These are phyloP conservation scores for Drosophila leontia DNA, from an alignment of 1,140 invertebrate genomes.

Conservation along the genomic window DNA sequence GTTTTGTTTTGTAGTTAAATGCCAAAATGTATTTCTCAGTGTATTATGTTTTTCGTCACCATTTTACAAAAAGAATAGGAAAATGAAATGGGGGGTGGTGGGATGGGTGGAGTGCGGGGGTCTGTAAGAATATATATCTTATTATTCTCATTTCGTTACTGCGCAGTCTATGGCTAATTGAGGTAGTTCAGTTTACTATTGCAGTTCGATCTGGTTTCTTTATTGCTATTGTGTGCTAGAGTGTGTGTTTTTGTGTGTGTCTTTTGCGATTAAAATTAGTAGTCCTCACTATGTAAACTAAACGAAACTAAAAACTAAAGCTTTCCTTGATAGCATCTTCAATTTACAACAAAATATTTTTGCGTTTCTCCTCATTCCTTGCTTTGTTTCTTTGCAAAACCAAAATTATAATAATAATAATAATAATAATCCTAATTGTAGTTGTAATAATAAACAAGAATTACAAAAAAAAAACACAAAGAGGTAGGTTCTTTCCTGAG, in stretches of 20 bases:
- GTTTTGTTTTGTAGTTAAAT: slow-evolving; percentile 26
- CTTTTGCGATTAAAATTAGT: slow-evolving; percentile 40
- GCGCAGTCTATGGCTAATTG: slow-evolving; percentile 81
- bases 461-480: slow-evolving; percentile 46
- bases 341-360: slow-evolving; percentile 53
- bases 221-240: slow-evolving; percentile 58
- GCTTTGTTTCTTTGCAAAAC: slow-evolving; percentile 37
- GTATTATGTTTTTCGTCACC: slow-evolving; percentile 52
- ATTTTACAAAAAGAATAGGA: slow-evolving; percentile 68
- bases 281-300: slow-evolving; percentile 35
- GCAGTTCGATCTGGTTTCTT: slow-evolving; percentile 73
- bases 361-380: slow-evolving; percentile 20
- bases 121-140: slow-evolving; percentile 20
- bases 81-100: slow-evolving; percentile 13
- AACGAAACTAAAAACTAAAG: slow-evolving; percentile 58
- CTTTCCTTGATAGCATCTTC: slow-evolving; percentile 76
- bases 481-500: slow-evolving; percentile 77
- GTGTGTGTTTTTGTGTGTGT: too few species aligned
- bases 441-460: slow-evolving; percentile 7
- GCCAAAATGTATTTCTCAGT: slow-evolving; percentile 46
- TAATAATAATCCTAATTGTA: neutral
- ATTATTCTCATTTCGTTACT: slow-evolving; percentile 49
- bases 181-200: slow-evolving; percentile 85
- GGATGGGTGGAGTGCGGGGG: neutral
- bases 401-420: slow-evolving; percentile 25